Base-by-base conservation (phyloP, 1,140 invertebrate species). In the Helicoverpa armigera region DNA sequence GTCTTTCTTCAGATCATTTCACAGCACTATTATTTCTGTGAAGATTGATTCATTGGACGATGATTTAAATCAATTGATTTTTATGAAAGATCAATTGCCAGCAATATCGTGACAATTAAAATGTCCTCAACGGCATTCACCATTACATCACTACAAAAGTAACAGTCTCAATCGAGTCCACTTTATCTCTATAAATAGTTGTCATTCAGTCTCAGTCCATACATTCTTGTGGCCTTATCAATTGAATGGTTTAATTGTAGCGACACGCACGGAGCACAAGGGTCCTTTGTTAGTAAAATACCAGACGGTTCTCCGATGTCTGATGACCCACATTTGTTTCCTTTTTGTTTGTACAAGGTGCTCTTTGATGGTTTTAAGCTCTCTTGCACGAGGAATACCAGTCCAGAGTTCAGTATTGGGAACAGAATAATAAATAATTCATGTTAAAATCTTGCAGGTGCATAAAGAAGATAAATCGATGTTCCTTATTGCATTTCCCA, bases 161-260 rank as follows among this genome's bases (percentile, higher is more conserved):
- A 53, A 72, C 54, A 16, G 50, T 53, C 12, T n/a, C 69, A 72
- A 54, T 72, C 69, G 23, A 54, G 69, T 54, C 69, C 50, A 18
- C 67, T 81, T 78, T 43, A 77, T 69, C 65, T 78, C 54, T 83
- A 83, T 73, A 81, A 78, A 80, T 51, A 75, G 72, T 54, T 51
- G 56, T 13, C 74, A 81, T 81, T 83, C 82, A 83, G 80, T 80
- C 82, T 50, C 50, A 69, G 65, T 69, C 16, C 43, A 16, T 69
- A 43, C 74, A 79, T 83, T 81, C 75, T 69, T 75, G 65, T 79
- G 82, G 80, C 82, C 82, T 83, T 81, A 69, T 79, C 79, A 72
- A 79, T 81, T 79, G 31, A 81, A 80, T 61, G 67, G 31, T 58
- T 60, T 61, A 60, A 75, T 75, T 72, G 72, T 58, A 29, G 48